Base-by-base conservation (phyloP, 35 echinoderm and acorn worm genomes). In the Heliocidaris tuberculata region DNA sequence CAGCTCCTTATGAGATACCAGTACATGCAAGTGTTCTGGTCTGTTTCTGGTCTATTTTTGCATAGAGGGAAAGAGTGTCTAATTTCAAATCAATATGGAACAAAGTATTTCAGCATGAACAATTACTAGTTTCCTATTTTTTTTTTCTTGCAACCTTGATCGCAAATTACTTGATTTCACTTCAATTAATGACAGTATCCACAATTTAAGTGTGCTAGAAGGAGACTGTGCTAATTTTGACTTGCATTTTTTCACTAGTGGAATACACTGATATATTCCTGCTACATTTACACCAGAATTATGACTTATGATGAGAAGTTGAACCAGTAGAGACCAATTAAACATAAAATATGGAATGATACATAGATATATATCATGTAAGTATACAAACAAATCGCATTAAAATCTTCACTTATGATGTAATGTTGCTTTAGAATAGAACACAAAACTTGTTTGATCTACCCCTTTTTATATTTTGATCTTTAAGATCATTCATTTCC, bases 51-150 rank as follows among this genome's bases (percentile, higher is more conserved):
- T 78, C 65, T 78, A 78, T 78, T 78, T 78, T 78, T 78, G 65
- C 65, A 78, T 78, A 78, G 65, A 78, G 65, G 65, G 65, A 78
- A 78, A n/a, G 52, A 78, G 65, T 78, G 65, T 78, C 19, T 78
- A n/a, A 78, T 78, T 78, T 78, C 65, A 78, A 78, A 78, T 78
- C 4, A 19, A 78, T 78, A 24, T 78, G 65, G 17, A 78, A 78
- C 27, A 27, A 78, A 78, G 27, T 78, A 78, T 78, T 78, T 78
- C 65, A 78, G 65, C 65, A n/a, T 21, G 21, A 78, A n/a, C 65
- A 78, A 12, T 42, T 56, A 56, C 52, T 56, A 56, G 15, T 56
- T 13, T 56, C 7, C 15, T 52, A 10, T 52, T 52, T 52, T 52
- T 56, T 11, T 56, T 56, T 56, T 56, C 11, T 15, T 15, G 15